Percentiles rank a stretch among this genome's conserved stretches.
Evolutionary conservation across 2,113 vertebrate genomes (phyloP).

Genomic region (Turdus rufiventris): DNA sequence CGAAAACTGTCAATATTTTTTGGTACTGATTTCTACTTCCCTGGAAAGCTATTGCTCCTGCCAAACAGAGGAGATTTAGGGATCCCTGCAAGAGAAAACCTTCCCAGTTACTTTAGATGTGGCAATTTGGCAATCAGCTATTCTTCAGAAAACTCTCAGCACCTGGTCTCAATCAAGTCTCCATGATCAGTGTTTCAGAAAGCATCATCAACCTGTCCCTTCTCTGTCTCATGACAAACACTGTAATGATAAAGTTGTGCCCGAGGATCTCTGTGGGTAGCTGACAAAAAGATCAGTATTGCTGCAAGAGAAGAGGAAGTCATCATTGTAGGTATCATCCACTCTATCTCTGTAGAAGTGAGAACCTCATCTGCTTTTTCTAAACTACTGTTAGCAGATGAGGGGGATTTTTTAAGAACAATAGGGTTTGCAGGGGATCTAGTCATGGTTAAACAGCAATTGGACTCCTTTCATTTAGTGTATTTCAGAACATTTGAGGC

Average conservation of each 20-base stretch:
- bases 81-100: background rate
- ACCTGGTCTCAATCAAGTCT: background rate
- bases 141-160: background rate
- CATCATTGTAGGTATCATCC: background rate
- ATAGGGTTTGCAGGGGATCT: background rate
- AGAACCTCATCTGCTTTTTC: background rate
- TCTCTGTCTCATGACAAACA: background rate
- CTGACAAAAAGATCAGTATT: background rate
- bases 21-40: background rate
- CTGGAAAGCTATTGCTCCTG: background rate
- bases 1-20: background rate
- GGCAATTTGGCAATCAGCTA: background rate
- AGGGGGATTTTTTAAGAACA: background rate
- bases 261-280: background rate
- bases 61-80: background rate
- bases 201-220: background rate
- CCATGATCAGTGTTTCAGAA: background rate
- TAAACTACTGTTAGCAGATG: background rate
- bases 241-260: background rate
- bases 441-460: background rate
- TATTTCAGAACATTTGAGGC: background rate
- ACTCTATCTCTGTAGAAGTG: background rate
- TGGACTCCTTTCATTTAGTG: background rate
- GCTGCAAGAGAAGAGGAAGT: background rate
- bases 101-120: background rate